Base-by-base conservation (phyloP, 2,113 vertebrate species). In the Lepidothrix coronata region DNA sequence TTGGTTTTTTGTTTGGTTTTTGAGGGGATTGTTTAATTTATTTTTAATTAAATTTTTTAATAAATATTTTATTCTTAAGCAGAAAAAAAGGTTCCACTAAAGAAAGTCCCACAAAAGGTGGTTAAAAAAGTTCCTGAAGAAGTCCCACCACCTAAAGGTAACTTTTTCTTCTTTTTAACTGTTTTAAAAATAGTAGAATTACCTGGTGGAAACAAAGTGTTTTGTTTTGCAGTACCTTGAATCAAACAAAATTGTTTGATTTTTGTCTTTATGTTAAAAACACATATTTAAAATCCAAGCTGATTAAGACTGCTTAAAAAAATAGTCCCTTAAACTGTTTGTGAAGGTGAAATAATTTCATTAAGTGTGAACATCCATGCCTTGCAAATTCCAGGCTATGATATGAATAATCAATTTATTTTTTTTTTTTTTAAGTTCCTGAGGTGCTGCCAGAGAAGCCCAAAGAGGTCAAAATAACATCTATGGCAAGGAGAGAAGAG, bases 401-500 rank as follows among this genome's bases (percentile, higher is more conserved):
- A 91, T 59, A 43, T 39, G n/a, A 78, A 35, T 16, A 68, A 70
- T 94, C 19, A 52, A 51, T 88, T 88, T 57, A 28, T 20, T 66
- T 61, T 57, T n/a, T 25, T 67, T 73, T 66, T 31, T 85, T 80
- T 94, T 33, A 97, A 99, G 98, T 93, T 93, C 96, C 98, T 33
- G 97, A 96, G 52, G 91, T 98, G 75, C 94, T 92, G 44, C 97
- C 92, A 96, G 98, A 96, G 98, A 97, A 97, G 76, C 88, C 98
- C 59, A 98, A 99, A 91, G 97, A 98, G 51, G 78, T 98, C 48
- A 98, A 98, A 95, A 97, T 97, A 97, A 97, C 74, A 71, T 96
- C 98, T 11, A 95, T 98, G 24, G 91, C 96, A 80, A 97, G 77
- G 79, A 98, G 97, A 97, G 98, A 98, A 95, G 97, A 98, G 61